These are phyloP conservation scores for Chironomus tentans DNA, from an alignment of 2,888 invertebrate species.

Conservation along the genomic window DNA sequence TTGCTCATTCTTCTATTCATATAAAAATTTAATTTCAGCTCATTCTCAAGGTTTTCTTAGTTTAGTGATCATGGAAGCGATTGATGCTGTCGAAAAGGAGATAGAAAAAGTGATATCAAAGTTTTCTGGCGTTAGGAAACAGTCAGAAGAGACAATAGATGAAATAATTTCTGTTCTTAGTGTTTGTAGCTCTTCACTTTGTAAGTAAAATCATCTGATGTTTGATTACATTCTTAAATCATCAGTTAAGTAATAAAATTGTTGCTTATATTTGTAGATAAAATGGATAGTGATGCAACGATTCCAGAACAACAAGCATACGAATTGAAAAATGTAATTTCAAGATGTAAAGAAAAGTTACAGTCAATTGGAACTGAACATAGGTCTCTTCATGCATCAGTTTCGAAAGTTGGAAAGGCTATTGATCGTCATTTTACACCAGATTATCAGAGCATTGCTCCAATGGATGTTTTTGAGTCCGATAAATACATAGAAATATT, in stretches of 20 bases:
- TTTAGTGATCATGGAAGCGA: slow-evolving; percentile 32
- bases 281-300: not conserved
- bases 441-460: slow-evolving; percentile 81
- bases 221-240: not conserved
- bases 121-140: slow-evolving; percentile 38
- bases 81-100: slow-evolving; percentile 39
- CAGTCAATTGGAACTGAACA: slow-evolving; percentile 79
- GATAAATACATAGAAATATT: slow-evolving; percentile 54
- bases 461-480: slow-evolving; percentile 64
- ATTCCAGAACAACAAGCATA: not conserved
- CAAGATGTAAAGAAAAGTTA: slow-evolving; percentile 58
- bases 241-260: not conserved
- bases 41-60: not conserved
- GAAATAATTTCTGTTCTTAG: not conserved
- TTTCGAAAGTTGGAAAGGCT: slow-evolving; percentile 92
- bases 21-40: not conserved
- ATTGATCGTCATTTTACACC: slow-evolving; percentile 91
- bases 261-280: not conserved
- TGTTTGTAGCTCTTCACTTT: not conserved
- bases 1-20: too few relatives aligned
- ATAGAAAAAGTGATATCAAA: slow-evolving; percentile 40
- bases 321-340: not conserved
- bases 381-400: slow-evolving; percentile 59
- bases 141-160: slow-evolving; percentile 30
- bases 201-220: not conserved